Percentiles rank a stretch among this genome's conserved stretches.
These are phyloP conservation scores for Ovibos moschatus DNA, from an alignment of 2,113 vertebrate species.

Conservation along the genomic window DNA sequence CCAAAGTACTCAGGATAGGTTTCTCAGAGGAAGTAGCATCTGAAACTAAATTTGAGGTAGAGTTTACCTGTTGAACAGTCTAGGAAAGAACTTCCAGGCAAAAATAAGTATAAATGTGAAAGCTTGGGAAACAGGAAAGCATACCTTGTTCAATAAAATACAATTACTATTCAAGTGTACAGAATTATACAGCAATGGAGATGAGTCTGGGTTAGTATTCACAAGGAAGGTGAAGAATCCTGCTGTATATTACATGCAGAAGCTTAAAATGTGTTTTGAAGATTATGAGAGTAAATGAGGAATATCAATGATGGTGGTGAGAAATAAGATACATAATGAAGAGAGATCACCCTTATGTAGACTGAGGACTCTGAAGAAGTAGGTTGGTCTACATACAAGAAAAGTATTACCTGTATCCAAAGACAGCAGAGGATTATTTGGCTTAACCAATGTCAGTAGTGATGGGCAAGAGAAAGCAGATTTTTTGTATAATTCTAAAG, in stretches of 20 bases:
- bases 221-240: background rate
- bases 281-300: background rate
- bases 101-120: background rate
- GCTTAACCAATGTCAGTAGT: background rate
- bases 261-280: background rate
- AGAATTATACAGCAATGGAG: background rate
- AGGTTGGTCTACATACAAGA: background rate
- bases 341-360: background rate
- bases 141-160: background rate
- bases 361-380: background rate
- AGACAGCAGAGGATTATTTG: background rate
- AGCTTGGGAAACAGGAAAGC: background rate
- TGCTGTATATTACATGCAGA: too few species aligned
- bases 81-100: background rate
- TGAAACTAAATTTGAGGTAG: background rate
- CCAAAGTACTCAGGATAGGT: background rate
- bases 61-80: background rate
- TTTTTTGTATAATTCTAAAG: background rate
- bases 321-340: background rate
- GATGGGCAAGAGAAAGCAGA: background rate
- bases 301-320: background rate
- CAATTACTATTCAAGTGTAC: background rate
- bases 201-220: background rate
- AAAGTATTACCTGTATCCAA: background rate
- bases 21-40: background rate